Conservation (phyloP, 2,888 invertebrate genomes). For the Blomia tropicalis region DNA sequence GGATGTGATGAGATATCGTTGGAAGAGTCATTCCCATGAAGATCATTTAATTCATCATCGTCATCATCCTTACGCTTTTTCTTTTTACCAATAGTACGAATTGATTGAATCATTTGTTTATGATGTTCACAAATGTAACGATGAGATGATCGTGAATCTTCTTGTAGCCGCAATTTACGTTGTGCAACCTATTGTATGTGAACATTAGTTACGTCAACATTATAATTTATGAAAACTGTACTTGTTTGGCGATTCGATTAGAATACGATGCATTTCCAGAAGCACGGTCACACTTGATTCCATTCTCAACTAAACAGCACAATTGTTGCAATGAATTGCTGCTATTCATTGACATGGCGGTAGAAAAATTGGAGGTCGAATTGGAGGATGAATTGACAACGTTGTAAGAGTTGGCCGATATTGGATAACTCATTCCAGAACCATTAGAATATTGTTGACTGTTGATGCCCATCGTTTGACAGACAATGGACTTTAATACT, state of each 20-base stretch:
- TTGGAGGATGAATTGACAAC: neutral
- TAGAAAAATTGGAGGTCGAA: neutral
- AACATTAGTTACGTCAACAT: too few species aligned
- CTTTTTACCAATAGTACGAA: slow-evolving; percentile 53
- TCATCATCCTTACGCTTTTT: slow-evolving; percentile 55
- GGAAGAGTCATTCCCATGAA: neutral
- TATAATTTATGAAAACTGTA: slow-evolving; percentile 35
- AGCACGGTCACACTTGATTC: slow-evolving; percentile 63
- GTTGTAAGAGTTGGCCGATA: neutral
- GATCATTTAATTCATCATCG: neutral
- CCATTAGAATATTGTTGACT: neutral
- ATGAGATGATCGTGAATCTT: slow-evolving; percentile 49
- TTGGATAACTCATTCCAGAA: neutral
- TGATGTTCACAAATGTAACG: slow-evolving; percentile 93
- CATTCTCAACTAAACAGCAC: slow-evolving; percentile 71
- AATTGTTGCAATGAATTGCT: slow-evolving; percentile 37
- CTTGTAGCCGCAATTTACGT: slow-evolving; percentile 18
- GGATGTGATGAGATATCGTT: neutral
- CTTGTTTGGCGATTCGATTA: slow-evolving; percentile 88
- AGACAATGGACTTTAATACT: neutral
- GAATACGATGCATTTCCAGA: slow-evolving; percentile 91
- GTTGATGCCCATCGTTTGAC: neutral
- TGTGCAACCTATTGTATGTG: slow-evolving; percentile 12
- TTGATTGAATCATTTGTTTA: slow-evolving; percentile 70
- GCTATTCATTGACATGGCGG: neutral